These are phyloP conservation scores for Drosophila miranda DNA, from an alignment of 1,140 invertebrate species.

Conservation along the genomic window DNA sequence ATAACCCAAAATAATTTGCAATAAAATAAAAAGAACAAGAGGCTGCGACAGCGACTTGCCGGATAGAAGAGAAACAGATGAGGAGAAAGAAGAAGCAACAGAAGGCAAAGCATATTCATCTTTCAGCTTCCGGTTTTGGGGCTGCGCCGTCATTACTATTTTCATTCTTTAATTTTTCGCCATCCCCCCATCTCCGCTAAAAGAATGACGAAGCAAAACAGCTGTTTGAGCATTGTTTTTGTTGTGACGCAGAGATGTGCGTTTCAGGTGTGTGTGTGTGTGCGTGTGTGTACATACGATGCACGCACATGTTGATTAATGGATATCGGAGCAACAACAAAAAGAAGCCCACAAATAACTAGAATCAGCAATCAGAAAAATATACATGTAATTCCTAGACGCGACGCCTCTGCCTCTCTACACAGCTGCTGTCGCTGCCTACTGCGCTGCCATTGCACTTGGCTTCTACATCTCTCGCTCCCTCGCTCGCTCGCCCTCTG, in stretches of 20 bases:
- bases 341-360: conserved; percentile 13
- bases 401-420: conserved; percentile 21
- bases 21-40: conserved; percentile 10
- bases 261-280: not conserved
- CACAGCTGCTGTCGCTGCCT: conserved; percentile 4
- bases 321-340: conserved; percentile 42
- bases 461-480: conserved; percentile 13
- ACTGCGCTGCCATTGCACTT: conserved; percentile 25
- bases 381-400: conserved; percentile 6
- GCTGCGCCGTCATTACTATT: not conserved
- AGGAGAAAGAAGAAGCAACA: not conserved
- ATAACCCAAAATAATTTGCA: conserved; percentile 34
- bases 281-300: not conserved
- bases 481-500: conserved; percentile 16
- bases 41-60: not conserved
- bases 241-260: conserved; percentile 6
- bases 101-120: not conserved
- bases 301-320: conserved; percentile 51
- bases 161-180: conserved; percentile 9
- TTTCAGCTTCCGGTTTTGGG: conserved; percentile 2
- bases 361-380: conserved; percentile 1
- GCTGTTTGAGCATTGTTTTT: conserved; percentile 27
- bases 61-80: not conserved
- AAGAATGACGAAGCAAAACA: conserved; percentile 53
- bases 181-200: not conserved